Evolutionary conservation across 2,888 invertebrate species (phyloP).

Genomic region (Ellobium chinense): DNA sequence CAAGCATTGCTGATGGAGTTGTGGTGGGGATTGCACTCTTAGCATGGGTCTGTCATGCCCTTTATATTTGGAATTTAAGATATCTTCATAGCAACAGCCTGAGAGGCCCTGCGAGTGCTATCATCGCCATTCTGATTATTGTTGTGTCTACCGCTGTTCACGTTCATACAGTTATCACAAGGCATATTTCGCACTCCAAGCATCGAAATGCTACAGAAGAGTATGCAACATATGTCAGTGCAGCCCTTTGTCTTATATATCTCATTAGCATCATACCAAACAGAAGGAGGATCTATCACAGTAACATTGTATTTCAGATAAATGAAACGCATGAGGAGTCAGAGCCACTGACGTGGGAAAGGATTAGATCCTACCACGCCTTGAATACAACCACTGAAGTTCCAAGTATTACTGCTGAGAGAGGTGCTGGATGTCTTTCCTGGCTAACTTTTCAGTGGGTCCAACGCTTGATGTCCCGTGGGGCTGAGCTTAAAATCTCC

Average conservation of each 20-base stretch:
- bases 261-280: slow-evolving; percentile 85
- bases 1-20: slow-evolving; percentile 85
- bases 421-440: slow-evolving; percentile 85
- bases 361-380: slow-evolving; percentile 49
- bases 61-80: slow-evolving; percentile 86
- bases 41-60: slow-evolving; percentile 90
- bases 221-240: slow-evolving; percentile 61
- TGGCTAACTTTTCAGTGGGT: slow-evolving; percentile 93
- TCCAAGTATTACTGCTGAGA: slow-evolving; percentile 81
- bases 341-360: slow-evolving; percentile 56
- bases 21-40: slow-evolving; percentile 86
- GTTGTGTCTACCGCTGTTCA: slow-evolving; percentile 85
- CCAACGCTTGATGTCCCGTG: slow-evolving; percentile 85
- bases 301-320: slow-evolving; percentile 35
- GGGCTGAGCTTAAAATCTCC: slow-evolving; percentile 81
- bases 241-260: slow-evolving; percentile 84
- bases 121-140: slow-evolving; percentile 86
- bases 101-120: slow-evolving; percentile 86
- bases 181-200: slow-evolving; percentile 54
- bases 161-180: slow-evolving; percentile 83
- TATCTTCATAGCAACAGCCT: slow-evolving; percentile 74
- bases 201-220: slow-evolving; percentile 62
- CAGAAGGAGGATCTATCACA: slow-evolving; percentile 51
- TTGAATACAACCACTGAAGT: not conserved
- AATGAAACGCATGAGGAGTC: slow-evolving; percentile 59